Base-by-base conservation (phyloP, 1,140 invertebrate species). In the Tenebrio molitor region DNA sequence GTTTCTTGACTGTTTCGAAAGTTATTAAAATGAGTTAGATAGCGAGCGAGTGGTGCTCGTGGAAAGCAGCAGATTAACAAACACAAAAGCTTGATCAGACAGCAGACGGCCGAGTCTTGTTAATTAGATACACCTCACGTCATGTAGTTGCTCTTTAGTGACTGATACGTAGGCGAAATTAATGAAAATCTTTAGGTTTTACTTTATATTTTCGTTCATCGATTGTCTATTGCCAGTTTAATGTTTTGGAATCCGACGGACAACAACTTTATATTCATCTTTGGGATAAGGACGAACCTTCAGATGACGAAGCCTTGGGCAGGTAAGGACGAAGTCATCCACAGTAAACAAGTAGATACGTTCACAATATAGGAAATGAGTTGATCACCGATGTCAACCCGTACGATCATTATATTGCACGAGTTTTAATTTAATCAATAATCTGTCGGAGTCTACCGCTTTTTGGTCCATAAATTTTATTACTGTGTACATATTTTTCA, bases 251-350 rank as follows among this genome's bases (percentile, higher is more conserved):
- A 80, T 84, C 87, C 79, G 86, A 88, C 77, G 92, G 92, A 77
- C 93, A 95, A 85, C 87, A 87, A 78, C 84, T 97, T 83, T 89
- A 91, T 75, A 83, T 96, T 75, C 88, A 91, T 78, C 83, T 96
- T 71, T 91, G 89, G 88, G 95, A 97, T 87, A 89, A 88, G 82
- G 92, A 96, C 82, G 94, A 96, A 82, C 85, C 92, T 62, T 93
- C 90, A 81, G 91, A 93, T 81, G 93, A 97, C 84, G 93, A 94
- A 84, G 87, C 84, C 78, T 87, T 95, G 72, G 93, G 93, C 84
- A 93, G 91, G 93, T 94, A 88, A 88, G 87, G 46, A 67, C 12
- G 12, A 67, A 67, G 16, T n/a, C 44, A 39, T 15, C 7, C 39
- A 29, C 7, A 7, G 16, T 15, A 68, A 68, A 50, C 6, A 68